Percentiles rank a stretch among this genome's conserved stretches.
These are phyloP conservation scores for Centropus bengalensis DNA, from an alignment of 2,113 vertebrate genomes.

Conservation along the genomic window DNA sequence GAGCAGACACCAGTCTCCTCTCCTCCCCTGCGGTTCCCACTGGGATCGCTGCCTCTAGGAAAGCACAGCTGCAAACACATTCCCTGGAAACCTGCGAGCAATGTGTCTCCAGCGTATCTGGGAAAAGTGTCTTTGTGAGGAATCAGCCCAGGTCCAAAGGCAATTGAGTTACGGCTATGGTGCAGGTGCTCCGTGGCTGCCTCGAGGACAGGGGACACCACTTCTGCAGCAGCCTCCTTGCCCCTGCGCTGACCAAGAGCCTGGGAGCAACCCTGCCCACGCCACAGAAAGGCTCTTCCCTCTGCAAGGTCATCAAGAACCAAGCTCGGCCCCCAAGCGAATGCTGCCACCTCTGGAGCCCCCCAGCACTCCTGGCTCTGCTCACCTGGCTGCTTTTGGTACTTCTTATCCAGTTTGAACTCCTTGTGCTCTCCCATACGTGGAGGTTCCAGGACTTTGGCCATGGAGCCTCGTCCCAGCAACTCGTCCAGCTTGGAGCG, in stretches of 20 bases:
- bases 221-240: neutral
- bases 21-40: neutral
- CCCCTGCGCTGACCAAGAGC: fast-evolving
- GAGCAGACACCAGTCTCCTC: neutral
- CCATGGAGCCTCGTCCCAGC: constrained; percentile 76
- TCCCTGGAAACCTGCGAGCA: neutral
- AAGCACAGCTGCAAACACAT: neutral
- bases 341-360: neutral
- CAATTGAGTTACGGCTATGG: neutral
- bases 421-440: constrained; percentile 73
- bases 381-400: constrained; percentile 66
- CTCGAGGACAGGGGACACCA: neutral
- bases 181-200: neutral
- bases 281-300: neutral
- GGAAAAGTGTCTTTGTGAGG: neutral
- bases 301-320: neutral
- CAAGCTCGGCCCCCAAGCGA: fast-evolving
- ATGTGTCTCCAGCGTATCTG: fast-evolving
- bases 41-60: neutral
- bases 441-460: constrained; percentile 74
- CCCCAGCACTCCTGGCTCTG: neutral
- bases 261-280: neutral
- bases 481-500: constrained; percentile 86
- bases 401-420: constrained; percentile 62
- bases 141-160: fast-evolving